A percentile compares a stretch with the other conserved stretches of the same genome.
These are phyloP conservation scores for Nyctalus aviator DNA, from an alignment of 2,797 vertebrate genomes.

Conservation along the genomic window DNA sequence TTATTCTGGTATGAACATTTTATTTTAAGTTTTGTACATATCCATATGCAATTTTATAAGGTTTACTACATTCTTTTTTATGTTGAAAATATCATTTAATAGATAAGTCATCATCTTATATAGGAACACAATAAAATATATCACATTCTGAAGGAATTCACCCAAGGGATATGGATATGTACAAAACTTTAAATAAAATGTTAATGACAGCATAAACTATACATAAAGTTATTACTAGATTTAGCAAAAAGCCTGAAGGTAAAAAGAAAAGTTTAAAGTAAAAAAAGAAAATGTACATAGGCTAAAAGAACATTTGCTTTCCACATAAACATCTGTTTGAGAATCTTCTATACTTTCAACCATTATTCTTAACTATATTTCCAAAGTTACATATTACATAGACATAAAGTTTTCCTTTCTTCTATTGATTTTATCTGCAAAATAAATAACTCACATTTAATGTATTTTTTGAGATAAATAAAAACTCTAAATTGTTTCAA, in stretches of 20 bases:
- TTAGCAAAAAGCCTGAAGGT: not conserved
- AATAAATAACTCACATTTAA: constrained; percentile 15
- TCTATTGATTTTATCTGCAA: not conserved
- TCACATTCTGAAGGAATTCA: constrained; percentile 79
- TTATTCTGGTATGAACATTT: constrained; percentile 9
- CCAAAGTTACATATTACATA: not conserved
- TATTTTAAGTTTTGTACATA: not conserved
- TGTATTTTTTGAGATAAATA: constrained; percentile 47
- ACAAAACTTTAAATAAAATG: constrained; percentile 18
- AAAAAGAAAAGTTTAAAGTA: not conserved
- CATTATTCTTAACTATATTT: not conserved
- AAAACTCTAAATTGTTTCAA: not conserved
- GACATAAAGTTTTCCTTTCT: not conserved
- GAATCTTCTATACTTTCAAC: not conserved
- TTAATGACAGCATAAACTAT: constrained; percentile 14
- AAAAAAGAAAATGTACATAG: not conserved
- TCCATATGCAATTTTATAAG: not conserved
- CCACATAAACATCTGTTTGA: not conserved
- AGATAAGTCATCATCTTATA: constrained; percentile 80
- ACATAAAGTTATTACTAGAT: constrained; percentile 3
- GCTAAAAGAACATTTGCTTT: constrained; percentile 32
- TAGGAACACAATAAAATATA: constrained; percentile 88
- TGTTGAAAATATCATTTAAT: constrained; percentile 85
- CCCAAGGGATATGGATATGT: not conserved
- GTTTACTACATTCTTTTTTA: not conserved